Conservation (phyloP, 2,888 invertebrate genomes). For the Melanostoma mellinum region DNA sequence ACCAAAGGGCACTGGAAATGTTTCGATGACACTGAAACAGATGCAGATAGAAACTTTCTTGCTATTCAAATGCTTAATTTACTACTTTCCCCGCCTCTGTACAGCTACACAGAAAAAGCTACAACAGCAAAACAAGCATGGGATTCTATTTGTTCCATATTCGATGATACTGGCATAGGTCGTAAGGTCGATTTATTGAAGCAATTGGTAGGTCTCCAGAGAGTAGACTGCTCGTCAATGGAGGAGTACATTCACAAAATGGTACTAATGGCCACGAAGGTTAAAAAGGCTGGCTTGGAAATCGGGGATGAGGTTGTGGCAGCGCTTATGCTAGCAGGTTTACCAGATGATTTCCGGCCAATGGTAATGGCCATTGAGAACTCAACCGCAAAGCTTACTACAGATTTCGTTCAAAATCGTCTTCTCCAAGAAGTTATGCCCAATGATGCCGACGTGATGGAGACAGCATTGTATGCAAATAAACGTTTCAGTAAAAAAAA, state of each 20-base stretch:
- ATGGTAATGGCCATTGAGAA: no score
- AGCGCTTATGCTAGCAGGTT: background rate
- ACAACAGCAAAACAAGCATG: no score
- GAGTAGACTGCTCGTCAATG: constrained; percentile 19
- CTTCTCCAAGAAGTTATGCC: constrained; percentile 37
- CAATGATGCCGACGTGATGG: background rate
- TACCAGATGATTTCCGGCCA: no score
- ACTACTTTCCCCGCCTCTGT: background rate
- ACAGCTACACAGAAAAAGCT: no score
- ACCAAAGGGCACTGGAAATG: background rate
- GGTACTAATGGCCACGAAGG: no score
- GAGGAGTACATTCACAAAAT: background rate
- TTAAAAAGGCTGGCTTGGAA: background rate
- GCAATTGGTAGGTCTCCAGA: constrained; percentile 9
- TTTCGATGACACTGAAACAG: no score
- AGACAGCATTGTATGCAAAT: constrained; percentile 15
- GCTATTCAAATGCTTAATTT: constrained; percentile 6
- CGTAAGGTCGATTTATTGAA: constrained; percentile 27
- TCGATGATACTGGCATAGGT: background rate
- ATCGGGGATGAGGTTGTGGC: constrained; percentile 15
- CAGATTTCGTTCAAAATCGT: constrained; percentile 35
- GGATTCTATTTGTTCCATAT: background rate
- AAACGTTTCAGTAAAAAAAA: constrained; percentile 4
- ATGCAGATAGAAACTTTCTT: background rate
- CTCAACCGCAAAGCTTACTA: constrained; percentile 22